These are phyloP conservation scores for Drosophila neotestacea DNA, from an alignment of 2,888 invertebrate species.

Conservation along the genomic window DNA sequence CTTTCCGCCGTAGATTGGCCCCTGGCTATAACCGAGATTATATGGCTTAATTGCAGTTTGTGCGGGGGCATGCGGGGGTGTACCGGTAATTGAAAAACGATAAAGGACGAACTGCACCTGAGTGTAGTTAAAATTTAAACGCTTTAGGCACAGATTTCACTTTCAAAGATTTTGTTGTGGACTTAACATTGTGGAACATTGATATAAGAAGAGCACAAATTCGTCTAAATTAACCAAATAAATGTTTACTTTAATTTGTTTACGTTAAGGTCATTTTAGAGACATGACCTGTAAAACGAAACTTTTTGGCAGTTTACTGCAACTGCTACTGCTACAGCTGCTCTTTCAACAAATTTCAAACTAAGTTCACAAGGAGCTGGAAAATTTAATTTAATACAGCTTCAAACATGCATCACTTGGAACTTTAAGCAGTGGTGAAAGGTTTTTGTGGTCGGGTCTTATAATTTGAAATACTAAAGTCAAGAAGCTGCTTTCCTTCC, in stretches of 20 bases:
- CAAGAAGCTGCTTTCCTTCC: constrained; percentile 12
- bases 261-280: background rate
- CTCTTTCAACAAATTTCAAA: constrained; percentile 7
- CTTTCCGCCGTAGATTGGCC: constrained; percentile 39
- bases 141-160: constrained; percentile 6
- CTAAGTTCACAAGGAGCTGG: background rate
- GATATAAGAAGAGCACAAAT: constrained; percentile 1
- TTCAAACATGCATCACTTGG: constrained; percentile 25
- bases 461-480: constrained; percentile 27
- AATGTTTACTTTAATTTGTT: constrained; percentile 10
- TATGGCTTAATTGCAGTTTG: constrained; percentile 63
- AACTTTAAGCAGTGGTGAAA: constrained; percentile 22
- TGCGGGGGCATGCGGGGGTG: background rate
- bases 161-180: constrained; percentile 10
- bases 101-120: constrained; percentile 50
- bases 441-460: constrained; percentile 29
- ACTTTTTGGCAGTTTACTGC: too few species aligned
- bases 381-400: constrained; percentile 31
- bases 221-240: constrained; percentile 12
- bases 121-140: constrained; percentile 32
- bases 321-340: constrained; percentile 5
- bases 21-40: constrained; percentile 53
- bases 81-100: constrained; percentile 71
- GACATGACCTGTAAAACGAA: background rate
- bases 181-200: constrained; percentile 1